Evolutionary conservation across 1,140 invertebrate species (phyloP), one percentile per base, ranked within the genome.

Genomic region (Ostrea denselamellosa): DNA sequence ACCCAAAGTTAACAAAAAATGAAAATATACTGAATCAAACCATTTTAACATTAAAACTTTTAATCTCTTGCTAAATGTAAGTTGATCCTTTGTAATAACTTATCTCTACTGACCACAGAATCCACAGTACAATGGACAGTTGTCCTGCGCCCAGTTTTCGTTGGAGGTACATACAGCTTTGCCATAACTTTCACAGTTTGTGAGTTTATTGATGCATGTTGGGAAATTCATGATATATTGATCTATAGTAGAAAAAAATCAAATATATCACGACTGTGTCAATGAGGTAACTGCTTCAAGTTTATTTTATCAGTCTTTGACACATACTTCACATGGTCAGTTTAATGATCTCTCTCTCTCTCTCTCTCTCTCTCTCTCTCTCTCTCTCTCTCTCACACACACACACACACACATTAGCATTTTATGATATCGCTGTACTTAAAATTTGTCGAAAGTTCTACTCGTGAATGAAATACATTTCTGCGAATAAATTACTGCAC

Each of bases 81-180:
- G 34, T 44, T 44, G 34, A 44, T n/a, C n/a, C n/a, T n/a, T n/a
- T n/a, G n/a, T 9, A 56, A 17, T 14, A 58, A 58, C 5, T 58
- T 19, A 19, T 14, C 14, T 58, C 44, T 52, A 83, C 90, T 89
- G 22, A 91, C 90, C 86, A 84, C 91, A 92, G 83, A 89, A 90
- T 89, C 90, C 91, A 89, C 91, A 92, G 68, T 85, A 90, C 14
- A 87, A 89, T 84, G 86, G 65, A 83, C 91, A 92, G 89, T 92
- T 91, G 44, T 90, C 89, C 3, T 85, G 62, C 4, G 91, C 90
- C 91, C 91, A 92, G 7, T 58, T n/a, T 19, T 25, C 22, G 9
- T 88, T 53, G 22, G 4, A 17, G 10, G 62, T 62, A 81, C 89
- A 90, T 9, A 83, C 68, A 51, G 52, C 65, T 68, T 71, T 87